These are phyloP conservation scores for Automeris io DNA, from an alignment of 2,888 invertebrate genomes.

Conservation along the genomic window DNA sequence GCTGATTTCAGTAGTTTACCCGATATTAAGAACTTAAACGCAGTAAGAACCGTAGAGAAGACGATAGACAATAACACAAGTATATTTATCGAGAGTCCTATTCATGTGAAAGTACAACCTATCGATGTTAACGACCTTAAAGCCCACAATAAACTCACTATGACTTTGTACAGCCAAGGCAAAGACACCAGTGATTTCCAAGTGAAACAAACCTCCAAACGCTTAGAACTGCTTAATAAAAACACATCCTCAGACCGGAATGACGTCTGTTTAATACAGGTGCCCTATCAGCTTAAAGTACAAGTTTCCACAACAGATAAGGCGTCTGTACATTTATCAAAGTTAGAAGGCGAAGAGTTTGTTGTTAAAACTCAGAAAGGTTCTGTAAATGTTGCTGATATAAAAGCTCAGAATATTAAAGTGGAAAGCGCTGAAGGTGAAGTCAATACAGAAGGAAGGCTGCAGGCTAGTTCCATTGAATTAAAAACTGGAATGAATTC, in stretches of 20 bases:
- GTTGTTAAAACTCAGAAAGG: conserved; percentile 66
- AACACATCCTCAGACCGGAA: conserved; percentile 55
- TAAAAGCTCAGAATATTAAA: conserved; percentile 61
- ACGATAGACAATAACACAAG: conserved; percentile 63
- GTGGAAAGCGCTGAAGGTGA: conserved; percentile 57
- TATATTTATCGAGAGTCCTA: conserved; percentile 70
- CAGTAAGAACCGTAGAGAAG: conserved; percentile 68
- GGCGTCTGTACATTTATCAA: conserved; percentile 58
- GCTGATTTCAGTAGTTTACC: conserved; percentile 59
- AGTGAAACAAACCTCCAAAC: conserved; percentile 67
- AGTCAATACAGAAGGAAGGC: conserved; percentile 48
- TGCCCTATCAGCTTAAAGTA: conserved; percentile 67
- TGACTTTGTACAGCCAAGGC: conserved; percentile 65
- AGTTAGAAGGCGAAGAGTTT: conserved; percentile 65
- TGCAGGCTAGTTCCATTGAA: conserved; percentile 59
- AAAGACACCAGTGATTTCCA: conserved; percentile 64
- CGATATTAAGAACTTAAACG: conserved; percentile 61
- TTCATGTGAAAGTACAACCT: conserved; percentile 67
- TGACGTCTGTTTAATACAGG: conserved; percentile 65
- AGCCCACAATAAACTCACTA: conserved; percentile 63
- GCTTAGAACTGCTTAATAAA: conserved; percentile 62
- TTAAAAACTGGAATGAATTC: conserved; percentile 58
- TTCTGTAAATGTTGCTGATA: conserved; percentile 42
- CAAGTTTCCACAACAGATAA: conserved; percentile 61
- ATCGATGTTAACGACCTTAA: conserved; percentile 63